phyloP scores from a whole-genome alignment of 2,888 invertebrate genomes.

The Agapostemon virescens region DNA sequence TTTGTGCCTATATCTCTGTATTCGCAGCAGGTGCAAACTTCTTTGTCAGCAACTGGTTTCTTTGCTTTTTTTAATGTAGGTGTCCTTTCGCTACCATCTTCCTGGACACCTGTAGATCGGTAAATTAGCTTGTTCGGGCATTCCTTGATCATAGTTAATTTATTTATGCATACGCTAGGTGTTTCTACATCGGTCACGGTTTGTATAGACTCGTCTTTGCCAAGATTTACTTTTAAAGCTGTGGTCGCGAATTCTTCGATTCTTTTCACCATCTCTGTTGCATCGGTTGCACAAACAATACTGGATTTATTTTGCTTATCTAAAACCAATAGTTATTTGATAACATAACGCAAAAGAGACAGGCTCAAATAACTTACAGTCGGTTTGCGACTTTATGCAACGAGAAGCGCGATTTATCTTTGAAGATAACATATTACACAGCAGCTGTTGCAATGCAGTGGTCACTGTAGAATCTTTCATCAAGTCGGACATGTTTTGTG shows the following conservation, averaged over 20 bases:
- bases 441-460: slow-evolving; percentile 47
- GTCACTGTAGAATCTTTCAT: slow-evolving; percentile 36
- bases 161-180: neutral
- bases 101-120: neutral
- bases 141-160: slow-evolving; percentile 2
- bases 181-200: slow-evolving; percentile 13
- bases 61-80: neutral
- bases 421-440: slow-evolving; percentile 48
- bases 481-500: slow-evolving; percentile 22
- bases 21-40: neutral
- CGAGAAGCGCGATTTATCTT: slow-evolving; percentile 12
- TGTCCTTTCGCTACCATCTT: neutral
- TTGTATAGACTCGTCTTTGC: neutral
- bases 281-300: slow-evolving; percentile 16
- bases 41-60: slow-evolving; percentile 27
- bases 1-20: slow-evolving; percentile 36
- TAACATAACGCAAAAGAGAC: neutral
- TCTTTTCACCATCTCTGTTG: slow-evolving; percentile 30
- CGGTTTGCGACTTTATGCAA: neutral
- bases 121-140: neutral
- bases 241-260: slow-evolving; percentile 37
- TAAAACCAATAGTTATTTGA: slow-evolving; percentile 11
- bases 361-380: slow-evolving; percentile 33
- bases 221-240: slow-evolving; percentile 17
- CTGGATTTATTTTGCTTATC: slow-evolving; percentile 26